Conservation (phyloP, 2,888 invertebrate genomes). For the Drosophila longiperda region DNA sequence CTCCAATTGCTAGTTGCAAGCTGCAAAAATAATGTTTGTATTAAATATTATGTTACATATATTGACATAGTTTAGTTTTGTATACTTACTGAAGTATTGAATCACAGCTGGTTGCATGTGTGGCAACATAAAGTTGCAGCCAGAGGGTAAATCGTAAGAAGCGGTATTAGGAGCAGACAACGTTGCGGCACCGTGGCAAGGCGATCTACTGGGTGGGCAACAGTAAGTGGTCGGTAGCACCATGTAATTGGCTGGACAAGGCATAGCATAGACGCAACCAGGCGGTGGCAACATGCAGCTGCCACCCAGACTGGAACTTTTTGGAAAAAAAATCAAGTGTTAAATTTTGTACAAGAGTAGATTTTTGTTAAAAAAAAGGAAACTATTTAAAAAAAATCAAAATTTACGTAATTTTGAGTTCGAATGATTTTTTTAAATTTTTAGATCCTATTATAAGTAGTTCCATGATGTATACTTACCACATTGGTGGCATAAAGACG, state of each 20-base stretch:
- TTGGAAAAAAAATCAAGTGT: not conserved
- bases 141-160: conserved; percentile 12
- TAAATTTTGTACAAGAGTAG: not conserved
- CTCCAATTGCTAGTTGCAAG: not conserved
- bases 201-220: not conserved
- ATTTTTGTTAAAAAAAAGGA: no score
- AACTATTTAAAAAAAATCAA: not conserved
- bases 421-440: not conserved
- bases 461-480: conserved; percentile 1
- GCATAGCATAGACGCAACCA: conserved; percentile 12
- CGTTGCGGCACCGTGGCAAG: not conserved
- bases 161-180: not conserved
- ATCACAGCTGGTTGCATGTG: conserved; percentile 32
- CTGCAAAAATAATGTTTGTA: not conserved
- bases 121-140: not conserved
- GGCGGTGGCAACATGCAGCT: conserved; percentile 6
- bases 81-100: conserved; percentile 15
- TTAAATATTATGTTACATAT: no score
- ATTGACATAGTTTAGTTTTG: not conserved
- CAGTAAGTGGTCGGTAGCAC: not conserved
- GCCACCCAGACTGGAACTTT: not conserved
- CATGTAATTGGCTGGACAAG: not conserved
- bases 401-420: not conserved
- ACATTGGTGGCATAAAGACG: conserved; percentile 5
- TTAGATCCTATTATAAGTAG: not conserved